Conservation (phyloP, 1,140 invertebrate genomes). For the Heliconius congener region DNA sequence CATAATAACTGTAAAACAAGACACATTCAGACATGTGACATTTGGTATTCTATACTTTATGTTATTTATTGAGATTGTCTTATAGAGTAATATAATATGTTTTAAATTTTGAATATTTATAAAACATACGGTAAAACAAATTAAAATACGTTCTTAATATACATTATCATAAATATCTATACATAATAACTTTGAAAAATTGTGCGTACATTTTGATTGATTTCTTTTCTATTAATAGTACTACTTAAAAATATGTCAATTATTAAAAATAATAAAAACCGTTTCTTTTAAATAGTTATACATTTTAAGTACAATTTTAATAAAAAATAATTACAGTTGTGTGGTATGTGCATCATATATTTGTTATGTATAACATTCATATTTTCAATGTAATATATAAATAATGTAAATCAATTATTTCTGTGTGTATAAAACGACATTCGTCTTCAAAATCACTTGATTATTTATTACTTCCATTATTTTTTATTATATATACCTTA, state of each 20-base stretch:
- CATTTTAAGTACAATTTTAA: constrained; percentile 2
- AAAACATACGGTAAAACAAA: not conserved
- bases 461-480: no score
- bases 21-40: not conserved
- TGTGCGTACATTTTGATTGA: not conserved
- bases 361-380: no score
- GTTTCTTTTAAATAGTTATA: not conserved
- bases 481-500: no score
- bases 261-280: not conserved
- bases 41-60: not conserved
- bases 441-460: no score
- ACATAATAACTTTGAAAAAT: not conserved
- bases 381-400: no score
- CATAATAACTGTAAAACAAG: not conserved
- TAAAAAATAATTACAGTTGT: not conserved
- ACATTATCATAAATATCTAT: not conserved
- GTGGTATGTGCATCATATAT: no score
- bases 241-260: not conserved
- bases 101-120: no score
- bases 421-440: no score
- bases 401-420: no score
- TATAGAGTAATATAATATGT: no score
- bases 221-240: not conserved
- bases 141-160: not conserved
- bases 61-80: no score